Conservation (phyloP, 2,113 vertebrate species). For the Mirza zaza region DNA sequence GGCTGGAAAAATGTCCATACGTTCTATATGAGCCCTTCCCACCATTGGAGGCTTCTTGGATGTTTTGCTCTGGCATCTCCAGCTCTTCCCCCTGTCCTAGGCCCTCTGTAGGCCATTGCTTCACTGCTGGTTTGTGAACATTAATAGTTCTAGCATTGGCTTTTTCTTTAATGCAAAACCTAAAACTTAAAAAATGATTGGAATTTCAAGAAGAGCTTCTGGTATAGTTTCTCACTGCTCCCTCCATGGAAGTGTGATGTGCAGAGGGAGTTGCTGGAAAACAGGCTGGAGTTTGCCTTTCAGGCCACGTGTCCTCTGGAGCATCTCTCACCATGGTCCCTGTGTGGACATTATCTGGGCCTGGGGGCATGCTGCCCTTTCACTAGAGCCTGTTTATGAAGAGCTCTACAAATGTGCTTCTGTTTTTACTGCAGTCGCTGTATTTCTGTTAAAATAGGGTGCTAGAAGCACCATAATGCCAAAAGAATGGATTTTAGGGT, state of each 20-base stretch:
- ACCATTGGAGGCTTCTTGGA: neutral
- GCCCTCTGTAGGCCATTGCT: neutral
- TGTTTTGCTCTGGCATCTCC: neutral
- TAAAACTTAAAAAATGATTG: slow-evolving; percentile 32
- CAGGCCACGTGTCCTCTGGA: neutral
- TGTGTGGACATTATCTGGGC: neutral
- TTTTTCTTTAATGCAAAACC: slow-evolving; percentile 43
- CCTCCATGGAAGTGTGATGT: neutral
- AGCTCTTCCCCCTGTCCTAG: neutral
- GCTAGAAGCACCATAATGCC: neutral
- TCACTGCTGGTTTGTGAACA: slow-evolving; percentile 23
- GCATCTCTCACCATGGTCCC: neutral
- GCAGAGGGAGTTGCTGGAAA: neutral
- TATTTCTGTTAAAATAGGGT: slow-evolving; percentile 7
- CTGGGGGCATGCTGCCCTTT: neutral
- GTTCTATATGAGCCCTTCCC: neutral
- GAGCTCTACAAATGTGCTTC: neutral
- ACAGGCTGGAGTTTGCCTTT: neutral
- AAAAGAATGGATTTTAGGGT: neutral
- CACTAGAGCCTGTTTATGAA: neutral
- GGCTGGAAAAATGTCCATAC: neutral
- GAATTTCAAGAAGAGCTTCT: neutral
- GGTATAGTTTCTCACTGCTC: neutral
- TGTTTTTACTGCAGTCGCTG: neutral
- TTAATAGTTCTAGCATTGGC: neutral